Evolutionary conservation across 1,140 invertebrate species (phyloP).

Genomic region (Steinernema feltiae): DNA sequence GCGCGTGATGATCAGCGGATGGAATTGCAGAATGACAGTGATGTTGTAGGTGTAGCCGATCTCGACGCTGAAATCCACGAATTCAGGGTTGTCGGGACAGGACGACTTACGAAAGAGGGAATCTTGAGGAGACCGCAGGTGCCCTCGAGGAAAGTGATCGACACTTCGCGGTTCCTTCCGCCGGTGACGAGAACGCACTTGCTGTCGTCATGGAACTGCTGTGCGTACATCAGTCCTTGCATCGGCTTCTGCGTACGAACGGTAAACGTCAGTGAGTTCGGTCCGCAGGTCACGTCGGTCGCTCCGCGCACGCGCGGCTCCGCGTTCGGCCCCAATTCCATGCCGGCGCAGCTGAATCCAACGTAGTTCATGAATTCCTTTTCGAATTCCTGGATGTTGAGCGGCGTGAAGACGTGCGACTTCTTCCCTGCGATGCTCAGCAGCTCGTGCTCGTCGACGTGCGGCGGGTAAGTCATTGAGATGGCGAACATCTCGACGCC

Average conservation of each 20-base stretch:
- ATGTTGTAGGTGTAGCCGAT: slow-evolving; percentile 54
- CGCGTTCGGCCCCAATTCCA: slow-evolving; percentile 47
- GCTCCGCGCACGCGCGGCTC: slow-evolving; percentile 51
- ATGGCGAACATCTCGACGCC: slow-evolving; percentile 41
- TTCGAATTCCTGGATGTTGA: slow-evolving; percentile 51
- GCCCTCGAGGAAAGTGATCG: slow-evolving; percentile 51
- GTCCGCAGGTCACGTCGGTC: slow-evolving; percentile 50
- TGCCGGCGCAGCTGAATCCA: slow-evolving; percentile 52
- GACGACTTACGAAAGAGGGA: slow-evolving; percentile 37
- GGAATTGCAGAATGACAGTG: slow-evolving; percentile 56
- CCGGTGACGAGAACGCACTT: slow-evolving; percentile 39
- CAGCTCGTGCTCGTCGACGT: slow-evolving; percentile 49
- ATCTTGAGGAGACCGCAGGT: slow-evolving; percentile 51
- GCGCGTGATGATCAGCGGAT: slow-evolving; percentile 54
- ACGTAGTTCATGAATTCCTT: slow-evolving; percentile 51
- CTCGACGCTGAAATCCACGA: slow-evolving; percentile 38
- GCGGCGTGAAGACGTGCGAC: slow-evolving; percentile 49
- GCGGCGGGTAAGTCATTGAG: slow-evolving; percentile 40
- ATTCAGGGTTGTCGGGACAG: slow-evolving; percentile 2
- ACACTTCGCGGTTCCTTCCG: slow-evolving; percentile 42
- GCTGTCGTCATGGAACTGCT: slow-evolving; percentile 48
- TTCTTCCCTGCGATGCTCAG: slow-evolving; percentile 43
- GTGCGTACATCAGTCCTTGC: slow-evolving; percentile 52
- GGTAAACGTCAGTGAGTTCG: slow-evolving; percentile 54
- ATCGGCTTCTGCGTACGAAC: slow-evolving; percentile 53